Evolutionary conservation across 1,140 invertebrate species (phyloP), one percentile per base, ranked within the genome.

Genomic region (Pachypeltis micranthus): DNA sequence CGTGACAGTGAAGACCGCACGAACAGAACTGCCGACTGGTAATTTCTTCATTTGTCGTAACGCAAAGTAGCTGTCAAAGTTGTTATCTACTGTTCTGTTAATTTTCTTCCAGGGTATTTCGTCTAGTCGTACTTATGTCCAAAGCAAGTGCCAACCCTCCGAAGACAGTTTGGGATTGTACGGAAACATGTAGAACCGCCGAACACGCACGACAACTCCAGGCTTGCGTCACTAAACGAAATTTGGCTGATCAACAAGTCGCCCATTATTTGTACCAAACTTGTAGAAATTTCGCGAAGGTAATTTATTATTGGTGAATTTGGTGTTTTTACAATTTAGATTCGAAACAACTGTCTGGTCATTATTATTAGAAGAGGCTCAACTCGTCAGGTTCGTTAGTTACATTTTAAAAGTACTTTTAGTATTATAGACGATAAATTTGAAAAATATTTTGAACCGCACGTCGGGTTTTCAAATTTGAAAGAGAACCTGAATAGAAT

Each of bases 211-310:
- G 24, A 14, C 26, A 19, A 28, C 1, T 59, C 2, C 14, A 14
- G n/a, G 26, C 57, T n/a, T 10, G 27, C 19, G 28, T 59, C 27
- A 19, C 57, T 2, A 31, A 59, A 4, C 2, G 3, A 2, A 2
- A 28, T 3, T 31, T 59, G 16, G 31, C 1, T 12, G 57, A 59
- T 59, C 2, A 19, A 2, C 57, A 59, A 59, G 19, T 59, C 57
- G 57, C 57, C 25, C 25, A 19, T 34, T 59, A 29, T 25, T 2
- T 59, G 2, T 1, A 2, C 28, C n/a, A 59, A 19, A 59, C 57
- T 1, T 59, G 57, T n/a, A 59, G 57, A 19, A 59, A 59, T 59
- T 59, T 59, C n/a, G 25, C 26, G n/a, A 59, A 29, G 57, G 57
- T 10, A 10, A 10, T 10, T 10, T 10, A 10, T 10, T 39, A 39